Evolutionary conservation across 1,140 invertebrate species (phyloP).

Genomic region (Drosophila sturtevanti): DNA sequence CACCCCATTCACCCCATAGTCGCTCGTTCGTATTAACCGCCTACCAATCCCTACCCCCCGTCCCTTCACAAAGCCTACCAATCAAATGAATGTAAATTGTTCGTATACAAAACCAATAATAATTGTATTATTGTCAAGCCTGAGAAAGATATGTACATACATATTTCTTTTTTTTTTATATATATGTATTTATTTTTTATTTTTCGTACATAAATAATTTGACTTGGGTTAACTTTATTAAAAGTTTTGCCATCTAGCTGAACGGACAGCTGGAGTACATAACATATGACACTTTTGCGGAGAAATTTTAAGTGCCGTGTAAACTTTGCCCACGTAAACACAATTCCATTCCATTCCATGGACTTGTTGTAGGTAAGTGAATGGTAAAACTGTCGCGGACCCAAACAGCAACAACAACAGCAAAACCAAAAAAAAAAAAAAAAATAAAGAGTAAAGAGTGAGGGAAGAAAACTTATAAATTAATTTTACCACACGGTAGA

Average conservation of each 20-base stretch:
- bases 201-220: conserved; percentile 70
- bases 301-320: conserved; percentile 7
- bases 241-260: conserved; percentile 44
- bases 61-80: background rate
- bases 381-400: conserved; percentile 3
- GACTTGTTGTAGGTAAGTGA: conserved; percentile 1
- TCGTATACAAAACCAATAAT: conserved; percentile 73
- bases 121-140: conserved; percentile 64
- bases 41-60: background rate
- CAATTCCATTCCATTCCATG: background rate
- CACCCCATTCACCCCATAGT: background rate
- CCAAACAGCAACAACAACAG: background rate
- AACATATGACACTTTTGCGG: conserved; percentile 22
- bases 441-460: background rate
- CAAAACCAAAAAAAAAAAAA: conserved; percentile 2
- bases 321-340: conserved; percentile 7
- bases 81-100: conserved; percentile 59
- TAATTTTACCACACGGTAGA: conserved; percentile 64
- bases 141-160: background rate
- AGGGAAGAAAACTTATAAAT: conserved; percentile 68
- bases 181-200: background rate
- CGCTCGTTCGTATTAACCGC: background rate
- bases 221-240: conserved; percentile 57
- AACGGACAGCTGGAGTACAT: background rate
- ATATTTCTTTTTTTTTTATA: background rate